Evolutionary conservation across 2,888 invertebrate genomes (phyloP).

Genomic region (Halocaridina rubra): DNA sequence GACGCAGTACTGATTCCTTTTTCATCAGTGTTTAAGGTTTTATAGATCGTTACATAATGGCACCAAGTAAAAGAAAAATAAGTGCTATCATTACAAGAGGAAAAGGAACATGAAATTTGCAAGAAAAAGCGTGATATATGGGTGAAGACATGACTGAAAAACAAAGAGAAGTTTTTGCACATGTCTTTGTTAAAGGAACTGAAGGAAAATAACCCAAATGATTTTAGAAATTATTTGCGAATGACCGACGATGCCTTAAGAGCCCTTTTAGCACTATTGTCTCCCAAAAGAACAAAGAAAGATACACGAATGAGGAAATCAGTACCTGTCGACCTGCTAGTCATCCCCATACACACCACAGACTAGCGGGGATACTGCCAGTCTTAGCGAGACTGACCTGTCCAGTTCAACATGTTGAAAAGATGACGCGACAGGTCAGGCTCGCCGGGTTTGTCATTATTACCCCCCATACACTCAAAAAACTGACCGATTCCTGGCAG

Average conservation of each 20-base stretch:
- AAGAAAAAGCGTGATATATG: background rate
- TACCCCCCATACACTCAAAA: background rate
- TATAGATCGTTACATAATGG: background rate
- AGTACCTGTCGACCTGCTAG: background rate
- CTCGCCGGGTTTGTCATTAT: background rate
- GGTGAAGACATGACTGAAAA: slow-evolving; percentile 2
- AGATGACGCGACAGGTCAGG: background rate
- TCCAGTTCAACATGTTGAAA: background rate
- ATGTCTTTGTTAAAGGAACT: slow-evolving; percentile 13
- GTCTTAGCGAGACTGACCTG: background rate
- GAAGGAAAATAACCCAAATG: slow-evolving; percentile 40
- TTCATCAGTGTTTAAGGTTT: background rate
- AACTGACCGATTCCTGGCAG: background rate
- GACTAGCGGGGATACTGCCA: background rate
- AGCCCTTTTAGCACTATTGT: background rate
- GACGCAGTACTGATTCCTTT: too few species aligned
- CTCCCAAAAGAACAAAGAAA: slow-evolving; percentile 10
- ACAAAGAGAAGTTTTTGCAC: slow-evolving; percentile 22
- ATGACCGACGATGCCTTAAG: slow-evolving; percentile 18
- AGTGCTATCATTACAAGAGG: background rate
- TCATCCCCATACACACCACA: background rate
- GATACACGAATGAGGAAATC: slow-evolving; percentile 5
- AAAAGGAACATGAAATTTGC: background rate
- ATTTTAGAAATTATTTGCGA: slow-evolving; percentile 28
- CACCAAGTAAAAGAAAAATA: background rate